Base-by-base conservation (phyloP, 37 sponge, comb jelly and placozoan genomes). In the Tethya wilhelma region DNA sequence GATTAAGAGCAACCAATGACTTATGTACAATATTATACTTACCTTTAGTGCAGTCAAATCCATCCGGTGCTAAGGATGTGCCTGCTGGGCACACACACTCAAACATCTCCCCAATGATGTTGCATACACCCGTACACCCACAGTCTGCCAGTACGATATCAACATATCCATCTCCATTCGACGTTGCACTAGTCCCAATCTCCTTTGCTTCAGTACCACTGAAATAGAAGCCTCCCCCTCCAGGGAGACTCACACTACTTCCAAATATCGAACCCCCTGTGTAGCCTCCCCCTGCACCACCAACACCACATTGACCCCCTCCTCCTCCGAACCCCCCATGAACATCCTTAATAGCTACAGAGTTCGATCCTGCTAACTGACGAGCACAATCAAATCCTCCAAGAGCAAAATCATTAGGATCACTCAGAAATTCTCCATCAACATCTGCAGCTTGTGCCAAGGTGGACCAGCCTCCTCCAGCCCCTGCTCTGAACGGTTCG, bases 291-390 rank as follows among this genome's bases (percentile, higher is more conserved):
- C 84, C 84, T 56, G 70, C 76, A 26, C 84, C 84, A 30, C 84
- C 77, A 2, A 37, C 67, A 34, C 68, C 69, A 84, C 84, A 84
- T 42, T 59, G 62, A 14, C 84, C 84, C 30, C 84, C 84, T 2
- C 84, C 84, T n/a, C 84, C 84, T 38, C 84, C 84, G 75, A 76
- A 84, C 3, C 84, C 84, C 25, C 84, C 84, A 26, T 75, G 22
- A 1, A 65, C 77, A 12, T 40, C 34, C 5, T 19, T 1, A 4
- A 81, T 29, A 14, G 43, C 23, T 8, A 11, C 5, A 34, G 55
- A 34, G 11, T 9, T 36, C 11, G 40, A 36, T 6, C 6, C 63
- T 60, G 63, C 63, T 7, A 72, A 44, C 22, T 58, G 34, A 29
- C 6, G 44, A 4, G 28, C 63, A 71, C 82, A 84, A 44, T 75